A percentile compares a stretch with the other conserved stretches of the same genome.
Evolutionary conservation across 2,113 vertebrate genomes (phyloP).

Genomic region (Amblyornis subalaris): DNA sequence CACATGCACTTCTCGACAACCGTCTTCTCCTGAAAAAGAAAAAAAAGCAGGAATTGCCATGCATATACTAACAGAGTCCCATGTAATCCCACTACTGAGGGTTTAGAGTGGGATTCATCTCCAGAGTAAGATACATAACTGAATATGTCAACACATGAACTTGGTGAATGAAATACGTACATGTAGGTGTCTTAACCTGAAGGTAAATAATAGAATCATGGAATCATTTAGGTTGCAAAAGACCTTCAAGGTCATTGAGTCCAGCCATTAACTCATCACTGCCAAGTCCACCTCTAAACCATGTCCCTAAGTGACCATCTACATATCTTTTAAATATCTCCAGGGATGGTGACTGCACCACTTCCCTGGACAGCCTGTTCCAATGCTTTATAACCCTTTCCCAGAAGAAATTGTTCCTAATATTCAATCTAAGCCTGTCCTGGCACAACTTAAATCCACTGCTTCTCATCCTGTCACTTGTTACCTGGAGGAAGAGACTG

Average conservation of each 20-base stretch:
- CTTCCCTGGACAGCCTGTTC: not conserved
- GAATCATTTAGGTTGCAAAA: not conserved
- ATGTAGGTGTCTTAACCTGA: not conserved
- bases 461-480: not conserved
- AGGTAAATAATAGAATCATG: not conserved
- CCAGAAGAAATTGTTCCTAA: not conserved
- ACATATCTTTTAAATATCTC: not conserved
- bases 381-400: not conserved
- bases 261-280: not conserved
- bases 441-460: not conserved
- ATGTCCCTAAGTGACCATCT: too few relatives aligned
- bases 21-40: not conserved
- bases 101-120: not conserved
- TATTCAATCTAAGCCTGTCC: not conserved
- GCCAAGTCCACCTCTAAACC: not conserved
- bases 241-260: not conserved
- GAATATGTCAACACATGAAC: not conserved
- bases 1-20: not conserved
- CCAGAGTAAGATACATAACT: not conserved
- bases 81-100: not conserved
- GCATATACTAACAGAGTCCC: not conserved
- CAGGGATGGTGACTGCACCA: not conserved
- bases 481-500: not conserved
- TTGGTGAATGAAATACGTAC: not conserved
- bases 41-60: not conserved